Evolutionary conservation across 2,888 invertebrate species (phyloP), one percentile per base, ranked within the genome.

Genomic region (Leptopilina drosophilae): DNA sequence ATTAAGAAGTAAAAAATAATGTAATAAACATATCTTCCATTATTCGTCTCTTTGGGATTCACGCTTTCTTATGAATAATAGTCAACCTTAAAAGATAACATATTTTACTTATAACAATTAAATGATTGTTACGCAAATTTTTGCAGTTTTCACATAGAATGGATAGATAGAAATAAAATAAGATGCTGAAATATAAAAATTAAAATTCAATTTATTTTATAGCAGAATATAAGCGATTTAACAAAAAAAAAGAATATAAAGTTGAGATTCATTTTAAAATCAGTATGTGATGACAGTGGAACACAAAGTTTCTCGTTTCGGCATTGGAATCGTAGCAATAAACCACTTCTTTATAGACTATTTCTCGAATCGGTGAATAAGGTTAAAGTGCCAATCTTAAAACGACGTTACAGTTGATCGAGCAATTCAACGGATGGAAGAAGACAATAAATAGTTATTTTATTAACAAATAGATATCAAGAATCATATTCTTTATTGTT

Each of bases 301-400:
- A n/a, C 59, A 81, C 59, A 40, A 78, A 76, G 65, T 64, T 77
- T 67, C 49, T 8, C 77, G 42, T 76, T 64, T 75, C 40, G 46
- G 66, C 14, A 15, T 49, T 66, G 15, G 8, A 20, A 33, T 64
- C 26, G 26, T 20, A 69, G 20, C 49, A 49, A 69, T 69, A 69
- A 69, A 69, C 15, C 15, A 69, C 49, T 69, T 69, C 67, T 69
- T 69, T 69, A 69, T 49, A 49, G 67, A 49, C 67, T 69, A 69
- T 53, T 65, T 76, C 69, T 64, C 56, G 56, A 66, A 56, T 59
- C 79, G 65, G 81, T 82, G 81, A 81, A 73, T 79, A 77, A 81
- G 79, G 79, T 73, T 81, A 79, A 79, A 79, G 66, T 79, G 42
- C 75, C 66, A 76, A 53, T 78, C 66, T 78, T 79, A 81, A 81